Evolutionary conservation across 2,888 invertebrate species (phyloP), one percentile per base, ranked within the genome.

Genomic region (Panopea generosa): DNA sequence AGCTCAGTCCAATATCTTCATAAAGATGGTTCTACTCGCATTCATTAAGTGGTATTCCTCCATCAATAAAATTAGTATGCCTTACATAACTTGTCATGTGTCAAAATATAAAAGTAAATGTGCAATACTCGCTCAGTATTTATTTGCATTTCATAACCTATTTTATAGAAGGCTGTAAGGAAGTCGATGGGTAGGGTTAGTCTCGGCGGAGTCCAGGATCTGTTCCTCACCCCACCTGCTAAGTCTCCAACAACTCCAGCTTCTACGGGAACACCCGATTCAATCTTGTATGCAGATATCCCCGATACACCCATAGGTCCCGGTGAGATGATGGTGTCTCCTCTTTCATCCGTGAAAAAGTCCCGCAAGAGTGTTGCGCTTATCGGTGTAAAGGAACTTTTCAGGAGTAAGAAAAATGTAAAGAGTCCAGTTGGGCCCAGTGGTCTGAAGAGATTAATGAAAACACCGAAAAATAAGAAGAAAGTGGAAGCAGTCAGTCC

Each of bases 281-380:
- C 84, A 38, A 78, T 82, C 27, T 75, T 89, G 33, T 91, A 91
- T 81, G 88, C 89, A 22, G 89, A 91, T 56, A 63, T 92, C 11
- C 92, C 92, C 22, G 90, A 90, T 52, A 92, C 91, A 22, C 92
- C 92, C 0, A 80, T 85, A 67, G 91, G 90, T 27, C 92, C 92
- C 11, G 87, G 90, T 29, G 89, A 91, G 65, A 92, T 92, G 92
- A 80, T 90, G 60, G 91, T 92, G 16, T 92, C 92, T 1, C 92
- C 92, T 3, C 69, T 91, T n/a, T 85, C 88, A 6, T 53, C 83
- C 11, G 63, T 55, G 27, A 57, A 62, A 22, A 65, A 74, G 22
- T 56, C 59, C 6, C 73, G 82, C 43, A 82, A 78, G 59, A 88
- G 86, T 57, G 77, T 77, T 2, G 77, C 62, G 16, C 71, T 88